phyloP scores from a whole-genome alignment of 2,888 invertebrate species.

The Lasius platythorax region DNA sequence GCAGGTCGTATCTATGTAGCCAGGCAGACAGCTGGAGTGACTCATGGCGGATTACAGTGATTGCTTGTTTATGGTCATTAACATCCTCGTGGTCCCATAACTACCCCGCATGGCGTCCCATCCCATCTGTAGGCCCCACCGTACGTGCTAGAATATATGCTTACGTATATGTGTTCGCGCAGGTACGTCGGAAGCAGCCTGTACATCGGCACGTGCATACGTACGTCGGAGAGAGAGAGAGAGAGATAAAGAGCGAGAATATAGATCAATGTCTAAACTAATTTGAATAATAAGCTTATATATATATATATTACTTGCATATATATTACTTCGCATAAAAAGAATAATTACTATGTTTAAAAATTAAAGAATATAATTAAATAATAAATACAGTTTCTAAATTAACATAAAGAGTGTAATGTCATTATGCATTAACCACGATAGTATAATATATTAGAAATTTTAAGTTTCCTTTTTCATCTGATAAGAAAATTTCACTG shows the following conservation, averaged over 20 bases:
- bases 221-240: constrained; percentile 11
- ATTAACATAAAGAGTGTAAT: too few relatives aligned
- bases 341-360: neutral
- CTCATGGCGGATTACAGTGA: constrained; percentile 86
- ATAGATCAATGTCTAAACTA: constrained; percentile 60
- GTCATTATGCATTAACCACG: too few relatives aligned
- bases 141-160: constrained; percentile 65
- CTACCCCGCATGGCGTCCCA: constrained; percentile 82
- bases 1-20: constrained; percentile 83
- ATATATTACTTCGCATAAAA: neutral
- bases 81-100: constrained; percentile 85
- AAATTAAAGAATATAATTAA: neutral
- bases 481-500: neutral
- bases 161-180: constrained; percentile 47
- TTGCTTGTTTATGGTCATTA: constrained; percentile 86
- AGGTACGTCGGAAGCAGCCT: constrained; percentile 42
- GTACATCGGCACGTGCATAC: constrained; percentile 55
- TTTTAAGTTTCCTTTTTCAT: neutral
- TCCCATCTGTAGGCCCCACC: constrained; percentile 78
- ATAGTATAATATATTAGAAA: neutral
- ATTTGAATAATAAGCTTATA: constrained; percentile 33
- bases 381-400: neutral
- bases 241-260: constrained; percentile 37
- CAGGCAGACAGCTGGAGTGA: constrained; percentile 85
- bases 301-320: neutral